Evolutionary conservation across 1,140 invertebrate species (phyloP).

Genomic region (Euglossa dilemma): DNA sequence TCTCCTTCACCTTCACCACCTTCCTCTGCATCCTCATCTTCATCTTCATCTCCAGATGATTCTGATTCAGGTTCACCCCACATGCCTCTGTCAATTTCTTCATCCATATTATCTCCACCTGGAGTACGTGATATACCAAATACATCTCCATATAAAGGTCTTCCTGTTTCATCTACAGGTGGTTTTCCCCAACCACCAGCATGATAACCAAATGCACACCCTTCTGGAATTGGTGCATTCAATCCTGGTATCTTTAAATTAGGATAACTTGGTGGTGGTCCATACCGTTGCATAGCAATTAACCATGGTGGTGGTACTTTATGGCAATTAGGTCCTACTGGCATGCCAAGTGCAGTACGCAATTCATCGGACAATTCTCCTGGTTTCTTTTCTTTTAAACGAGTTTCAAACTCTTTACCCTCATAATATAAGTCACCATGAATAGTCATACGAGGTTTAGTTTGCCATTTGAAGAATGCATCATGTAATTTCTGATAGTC

Average conservation of each 20-base stretch:
- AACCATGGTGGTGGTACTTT: conserved; percentile 99
- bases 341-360: conserved; percentile 98
- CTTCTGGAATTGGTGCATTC: conserved; percentile 97
- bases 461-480: conserved; percentile 99
- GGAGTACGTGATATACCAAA: conserved; percentile 88
- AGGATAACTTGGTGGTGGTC: conserved; percentile 99
- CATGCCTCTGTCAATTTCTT: conserved; percentile 94
- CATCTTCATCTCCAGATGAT: conserved; percentile 94
- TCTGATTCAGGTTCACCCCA: conserved; percentile 99
- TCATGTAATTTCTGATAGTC: conserved; percentile 99
- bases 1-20: conserved; percentile 86
- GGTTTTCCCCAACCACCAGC: conserved; percentile 99
- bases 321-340: conserved; percentile 94
- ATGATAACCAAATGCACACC: conserved; percentile 99
- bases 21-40: conserved; percentile 90
- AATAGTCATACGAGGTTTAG: conserved; percentile 99
- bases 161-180: conserved; percentile 99
- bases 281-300: conserved; percentile 99
- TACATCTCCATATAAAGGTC: conserved; percentile 99
- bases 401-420: conserved; percentile 99
- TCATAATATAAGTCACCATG: conserved; percentile 99
- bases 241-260: conserved; percentile 97
- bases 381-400: conserved; percentile 99
- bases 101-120: conserved; percentile 88
- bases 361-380: conserved; percentile 98